Base-by-base conservation (phyloP, 2,113 vertebrate genomes). In the Corythaeola cristata region DNA sequence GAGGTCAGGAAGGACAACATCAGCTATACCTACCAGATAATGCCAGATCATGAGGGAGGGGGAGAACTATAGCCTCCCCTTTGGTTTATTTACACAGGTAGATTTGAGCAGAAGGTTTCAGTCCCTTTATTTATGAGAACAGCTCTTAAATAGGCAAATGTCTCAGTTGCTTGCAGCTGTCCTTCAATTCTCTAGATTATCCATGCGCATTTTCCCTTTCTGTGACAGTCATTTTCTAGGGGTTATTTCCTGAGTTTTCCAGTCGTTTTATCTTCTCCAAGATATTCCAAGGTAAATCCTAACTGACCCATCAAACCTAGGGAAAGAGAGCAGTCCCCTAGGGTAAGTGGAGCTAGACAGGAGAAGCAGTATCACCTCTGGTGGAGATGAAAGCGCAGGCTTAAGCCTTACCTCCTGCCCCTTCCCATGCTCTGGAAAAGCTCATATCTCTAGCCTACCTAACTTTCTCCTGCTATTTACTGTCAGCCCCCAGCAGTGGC, bases 401-500 rank as follows among this genome's bases (percentile, higher is more conserved):
- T 74, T 88, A 12, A 59, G 28, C 5, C 11, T 59, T 79, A 64
- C 6, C 19, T 73, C 30, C 41, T 83, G 6, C 2, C 8, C 6
- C 0, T 2, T 60, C 7, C 6, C 9, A 59, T 85, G 3, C 32
- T 80, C 53, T 80, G 45, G 35, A 73, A 59, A 87, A 88, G 24
- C 47, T 73, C 6, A 0, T 60, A 49, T 49, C 19, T 83, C 33
- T 50, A 49, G 19, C 12, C 24, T n/a, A 18, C 0, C 6, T 24
- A 68, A 44, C 4, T 32, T 3, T 8, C 15, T 3, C 14, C 9
- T 20, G 13, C 6, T 14, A 4, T 88, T 72, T 76, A 32, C 24
- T 9, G 5, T 56, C 66, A 72, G 32, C 1, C 12, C 11, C 20
- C 0, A 0, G 14, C 14, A 64, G n/a, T 23, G 32, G 8, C 17